phyloP scores from a whole-genome alignment of 2,113 vertebrate genomes.

The Antechinus flavipes region DNA sequence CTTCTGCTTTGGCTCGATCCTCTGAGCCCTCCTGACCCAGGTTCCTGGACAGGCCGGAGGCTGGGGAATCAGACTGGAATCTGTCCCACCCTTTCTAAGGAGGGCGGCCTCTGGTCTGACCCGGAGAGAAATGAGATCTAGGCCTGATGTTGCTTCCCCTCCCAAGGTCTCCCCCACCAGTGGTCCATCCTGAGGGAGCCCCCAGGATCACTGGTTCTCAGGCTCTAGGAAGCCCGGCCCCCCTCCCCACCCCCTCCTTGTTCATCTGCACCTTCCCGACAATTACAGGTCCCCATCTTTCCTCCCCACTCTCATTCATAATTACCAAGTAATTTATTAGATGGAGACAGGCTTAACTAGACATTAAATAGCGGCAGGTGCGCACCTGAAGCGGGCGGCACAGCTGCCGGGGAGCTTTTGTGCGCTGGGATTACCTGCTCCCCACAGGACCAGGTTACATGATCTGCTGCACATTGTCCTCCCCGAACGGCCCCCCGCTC shows the following conservation, averaged over 20 bases:
- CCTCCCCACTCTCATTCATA: background rate
- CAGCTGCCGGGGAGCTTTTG: conserved; percentile 56
- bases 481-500: background rate
- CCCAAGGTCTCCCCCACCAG: background rate
- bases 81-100: background rate
- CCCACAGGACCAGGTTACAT: conserved; percentile 41
- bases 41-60: conserved; percentile 40
- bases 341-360: conserved; percentile 57
- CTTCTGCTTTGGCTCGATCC: background rate
- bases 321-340: conserved; percentile 50
- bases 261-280: conserved; percentile 45
- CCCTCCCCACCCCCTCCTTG: background rate
- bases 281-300: conserved; percentile 41
- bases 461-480: conserved; percentile 26
- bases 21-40: background rate
- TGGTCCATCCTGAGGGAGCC: background rate
- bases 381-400: conserved; percentile 41
- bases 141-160: background rate
- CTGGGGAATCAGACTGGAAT: background rate
- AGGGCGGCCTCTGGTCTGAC: background rate
- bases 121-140: background rate
- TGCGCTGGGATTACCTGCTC: conserved; percentile 53
- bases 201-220: background rate
- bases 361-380: conserved; percentile 57
- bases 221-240: background rate